Evolutionary conservation across 1,140 invertebrate species (phyloP).

Genomic region (Micrasema longulum): DNA sequence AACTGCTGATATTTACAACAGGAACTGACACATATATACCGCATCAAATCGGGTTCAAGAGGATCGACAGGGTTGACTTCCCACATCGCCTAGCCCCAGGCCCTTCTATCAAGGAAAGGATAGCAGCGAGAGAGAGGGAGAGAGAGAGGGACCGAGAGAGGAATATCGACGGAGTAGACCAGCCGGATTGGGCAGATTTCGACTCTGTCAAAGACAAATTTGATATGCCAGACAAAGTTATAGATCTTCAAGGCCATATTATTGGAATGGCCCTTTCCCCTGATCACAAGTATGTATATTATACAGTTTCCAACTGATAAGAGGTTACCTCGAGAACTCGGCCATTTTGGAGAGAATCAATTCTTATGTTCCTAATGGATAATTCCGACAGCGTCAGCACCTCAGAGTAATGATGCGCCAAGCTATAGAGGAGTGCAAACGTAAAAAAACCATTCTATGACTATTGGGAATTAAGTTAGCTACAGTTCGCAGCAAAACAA

Average conservation of each 20-base stretch:
- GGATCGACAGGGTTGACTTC: slow-evolving; percentile 80
- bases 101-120: slow-evolving; percentile 75
- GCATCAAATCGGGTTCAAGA: slow-evolving; percentile 89
- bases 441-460: no score
- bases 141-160: slow-evolving; percentile 69
- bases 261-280: slow-evolving; percentile 91
- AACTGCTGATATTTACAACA: slow-evolving; percentile 83
- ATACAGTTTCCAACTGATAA: no score
- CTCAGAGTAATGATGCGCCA: no score
- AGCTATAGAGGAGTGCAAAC: no score
- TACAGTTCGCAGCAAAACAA: no score
- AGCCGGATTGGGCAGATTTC: slow-evolving; percentile 77
- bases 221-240: slow-evolving; percentile 84
- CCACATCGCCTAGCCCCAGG: slow-evolving; percentile 78
- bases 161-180: slow-evolving; percentile 48
- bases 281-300: slow-evolving; percentile 78
- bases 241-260: slow-evolving; percentile 90
- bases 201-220: slow-evolving; percentile 78
- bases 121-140: slow-evolving; percentile 70
- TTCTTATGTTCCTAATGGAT: no score
- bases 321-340: no score
- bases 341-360: no score
- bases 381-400: no score
- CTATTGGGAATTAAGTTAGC: no score
- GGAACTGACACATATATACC: slow-evolving; percentile 88